Base-by-base conservation (phyloP, 2,113 vertebrate genomes). In the Siniperca knerii region DNA sequence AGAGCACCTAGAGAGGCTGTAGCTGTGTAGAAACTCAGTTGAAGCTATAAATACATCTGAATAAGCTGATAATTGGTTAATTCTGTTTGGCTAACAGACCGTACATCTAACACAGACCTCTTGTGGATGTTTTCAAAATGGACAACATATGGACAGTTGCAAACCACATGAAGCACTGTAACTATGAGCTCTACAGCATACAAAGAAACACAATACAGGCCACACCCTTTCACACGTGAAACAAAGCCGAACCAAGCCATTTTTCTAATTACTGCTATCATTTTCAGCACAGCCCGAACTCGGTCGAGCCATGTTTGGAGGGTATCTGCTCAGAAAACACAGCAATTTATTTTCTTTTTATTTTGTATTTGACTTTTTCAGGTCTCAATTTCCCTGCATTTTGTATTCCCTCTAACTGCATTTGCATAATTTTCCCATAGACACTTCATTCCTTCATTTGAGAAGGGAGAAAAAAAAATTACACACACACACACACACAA, bases 361-460 rank as follows among this genome's bases (percentile, higher is more conserved):
- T 81, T 83, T 83, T 74, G 75, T 61, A 55, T 89, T 78, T 85
- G 77, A 86, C 68, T 85, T 91, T 83, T 48, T 86, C 83, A 89
- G 88, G 87, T 91, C 88, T 89, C 84, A 74, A 72, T 89, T 92
- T 87, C 44, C 61, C 71, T 57, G 37, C 75, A 70, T 86, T 90
- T 87, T 87, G 71, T 76, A 71, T 84, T 74, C 72, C 67, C 78
- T 44, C 77, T 75, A 76, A 90, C 82, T 21, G 1, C 23, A 90
- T 92, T 90, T 92, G 89, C 92, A 95, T 93, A 94, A 89, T 94
- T 89, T 86, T 88, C 81, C 90, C 94, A 92, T 82, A 90, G 77
- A 87, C 88, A 89, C 90, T 94, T 93, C 77, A 92, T 90, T 93
- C 86, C 60, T 87, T 83, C 89, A 93, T 92, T 85, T 87, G 64